Evolutionary conservation across 2,888 invertebrate species (phyloP).

Genomic region (Hipparchia semele): DNA sequence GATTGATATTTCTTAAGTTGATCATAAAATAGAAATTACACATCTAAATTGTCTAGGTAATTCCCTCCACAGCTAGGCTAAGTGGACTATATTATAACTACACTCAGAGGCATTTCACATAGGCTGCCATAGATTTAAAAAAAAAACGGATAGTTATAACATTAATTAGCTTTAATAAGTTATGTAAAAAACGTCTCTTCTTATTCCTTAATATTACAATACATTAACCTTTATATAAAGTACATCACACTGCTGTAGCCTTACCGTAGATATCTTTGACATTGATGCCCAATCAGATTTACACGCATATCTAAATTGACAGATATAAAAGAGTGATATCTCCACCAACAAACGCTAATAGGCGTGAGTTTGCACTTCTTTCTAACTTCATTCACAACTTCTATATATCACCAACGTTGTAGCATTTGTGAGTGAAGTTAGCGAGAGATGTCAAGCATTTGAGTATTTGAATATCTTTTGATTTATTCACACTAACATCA

Average conservation of each 20-base stretch:
- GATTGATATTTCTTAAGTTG: too few species aligned
- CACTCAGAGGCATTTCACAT: conserved; percentile 39
- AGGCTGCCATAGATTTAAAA: conserved; percentile 35
- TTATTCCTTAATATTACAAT: conserved; percentile 33
- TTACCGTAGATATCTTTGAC: conserved; percentile 33
- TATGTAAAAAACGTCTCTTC: conserved; percentile 35
- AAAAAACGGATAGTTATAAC: conserved; percentile 11
- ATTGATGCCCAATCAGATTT: neutral
- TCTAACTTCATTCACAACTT: too few species aligned
- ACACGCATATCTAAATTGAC: neutral
- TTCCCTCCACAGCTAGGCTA: neutral
- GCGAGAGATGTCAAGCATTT: too few species aligned
- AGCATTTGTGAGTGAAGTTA: too few species aligned
- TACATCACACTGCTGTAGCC: conserved; percentile 41
- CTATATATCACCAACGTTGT: too few species aligned
- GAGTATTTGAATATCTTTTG: too few species aligned
- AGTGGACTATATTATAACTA: neutral
- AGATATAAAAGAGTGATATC: neutral
- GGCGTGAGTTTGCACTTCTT: too few species aligned
- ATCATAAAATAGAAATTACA: too few species aligned
- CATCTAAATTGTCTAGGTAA: too few species aligned
- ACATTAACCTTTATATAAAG: conserved; percentile 36
- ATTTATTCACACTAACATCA: too few species aligned
- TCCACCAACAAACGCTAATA: too few species aligned
- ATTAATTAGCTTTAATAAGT: conserved; percentile 26